phyloP scores from a whole-genome alignment of 1,140 invertebrate species.

The fruit fly (Drosophila melanogaster) region DNA sequence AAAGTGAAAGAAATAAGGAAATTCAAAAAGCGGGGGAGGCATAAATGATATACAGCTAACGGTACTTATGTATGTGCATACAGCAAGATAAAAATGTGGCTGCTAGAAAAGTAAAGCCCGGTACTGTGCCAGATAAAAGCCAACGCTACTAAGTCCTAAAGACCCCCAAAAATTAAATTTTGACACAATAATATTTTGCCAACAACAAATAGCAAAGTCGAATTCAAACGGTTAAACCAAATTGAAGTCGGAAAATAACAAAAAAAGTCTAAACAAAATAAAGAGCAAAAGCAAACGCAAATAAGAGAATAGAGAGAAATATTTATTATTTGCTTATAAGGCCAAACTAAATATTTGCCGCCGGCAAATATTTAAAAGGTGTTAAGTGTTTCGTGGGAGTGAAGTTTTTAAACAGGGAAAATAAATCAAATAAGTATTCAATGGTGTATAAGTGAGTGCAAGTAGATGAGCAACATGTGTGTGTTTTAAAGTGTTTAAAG shows the following conservation, averaged over 20 bases:
- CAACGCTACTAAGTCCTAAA: neutral
- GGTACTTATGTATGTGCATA: neutral
- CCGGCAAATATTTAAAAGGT: slow-evolving; percentile 38
- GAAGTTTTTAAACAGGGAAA: slow-evolving; percentile 4
- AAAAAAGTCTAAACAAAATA: neutral
- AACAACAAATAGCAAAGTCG: slow-evolving; percentile 7
- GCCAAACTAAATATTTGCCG: slow-evolving; percentile 37
- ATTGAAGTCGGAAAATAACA: slow-evolving; percentile 1
- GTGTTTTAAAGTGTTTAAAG: slow-evolving; percentile 1
- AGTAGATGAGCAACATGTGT: slow-evolving; percentile 24
- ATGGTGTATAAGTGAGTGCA: slow-evolving; percentile 10
- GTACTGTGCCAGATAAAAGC: neutral
- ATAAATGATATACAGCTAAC: neutral
- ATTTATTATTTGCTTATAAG: slow-evolving; percentile 40
- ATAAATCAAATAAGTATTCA: neutral
- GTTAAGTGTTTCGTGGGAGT: slow-evolving; percentile 35
- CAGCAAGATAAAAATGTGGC: neutral
- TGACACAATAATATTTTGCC: neutral
- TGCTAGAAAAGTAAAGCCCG: neutral
- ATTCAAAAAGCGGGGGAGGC: neutral
- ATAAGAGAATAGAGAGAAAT: slow-evolving; percentile 17
- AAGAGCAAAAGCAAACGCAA: slow-evolving; percentile 10
- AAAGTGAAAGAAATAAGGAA: slow-evolving; percentile 1
- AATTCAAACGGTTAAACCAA: slow-evolving; percentile 2
- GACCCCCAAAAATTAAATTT: neutral